Base-by-base conservation (phyloP, 2,888 invertebrate genomes). In the Mimumesa dahlbomi region DNA sequence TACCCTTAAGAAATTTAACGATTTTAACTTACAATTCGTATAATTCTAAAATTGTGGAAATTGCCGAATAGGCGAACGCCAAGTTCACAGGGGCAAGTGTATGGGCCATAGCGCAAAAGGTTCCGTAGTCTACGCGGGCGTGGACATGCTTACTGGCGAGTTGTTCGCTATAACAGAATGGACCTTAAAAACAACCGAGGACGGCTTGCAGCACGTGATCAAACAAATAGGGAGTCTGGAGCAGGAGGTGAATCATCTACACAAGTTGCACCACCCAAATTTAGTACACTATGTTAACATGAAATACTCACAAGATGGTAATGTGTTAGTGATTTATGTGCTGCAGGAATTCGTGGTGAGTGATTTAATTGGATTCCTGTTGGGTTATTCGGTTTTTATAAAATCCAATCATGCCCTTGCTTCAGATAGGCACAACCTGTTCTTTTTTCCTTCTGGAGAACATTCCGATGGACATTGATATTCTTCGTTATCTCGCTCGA, bases 261-360 rank as follows among this genome's bases (percentile, higher is more conserved):
- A 93, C 14, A 93, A 93, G 77, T 85, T 97, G 2, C 92, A 92
- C 83, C 95, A 96, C 87, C 90, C 91, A 11, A 94, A 95, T 85
- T 90, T 97, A 50, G 92, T 94, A 4, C 93, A 94, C 53, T 97
- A 97, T 88, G 90, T 94, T 65, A 94, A 94, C 53, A 93, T 96
- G 88, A 93, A 94, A 83, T 92, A 90, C 80, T 80, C 89, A 9
- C 91, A 92, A 66, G 91, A 93, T 19, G 93, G 93, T 71, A 94
- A 94, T 70, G 91, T 91, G 4, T 87, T 94, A 25, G 86, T 92
- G 0, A 91, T 96, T 7, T 94, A 94, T 84, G 88, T 94, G 62
- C 92, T 95, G 46, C 93, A 95, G 81, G 94, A 94, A 84, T 95
- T 93, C 82, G 89, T 95, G 5, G 88, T 91, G 68, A 92, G 82